These are phyloP conservation scores for Agelaius phoeniceus DNA, from an alignment of 2,113 vertebrate genomes.

Conservation along the genomic window DNA sequence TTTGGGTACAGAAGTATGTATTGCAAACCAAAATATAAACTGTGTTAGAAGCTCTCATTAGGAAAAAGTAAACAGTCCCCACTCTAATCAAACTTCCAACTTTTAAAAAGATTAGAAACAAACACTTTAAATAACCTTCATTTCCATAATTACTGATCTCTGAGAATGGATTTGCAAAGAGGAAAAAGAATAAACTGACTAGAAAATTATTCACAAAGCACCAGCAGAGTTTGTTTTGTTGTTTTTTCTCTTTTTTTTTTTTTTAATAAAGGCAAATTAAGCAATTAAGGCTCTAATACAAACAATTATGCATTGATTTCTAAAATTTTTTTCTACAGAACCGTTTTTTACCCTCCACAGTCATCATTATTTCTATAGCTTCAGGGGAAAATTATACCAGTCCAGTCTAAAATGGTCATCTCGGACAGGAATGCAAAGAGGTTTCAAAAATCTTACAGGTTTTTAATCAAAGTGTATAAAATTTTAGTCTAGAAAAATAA, in stretches of 20 bases:
- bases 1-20: not conserved
- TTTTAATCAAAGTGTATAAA: conserved; percentile 73
- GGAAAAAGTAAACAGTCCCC: not conserved
- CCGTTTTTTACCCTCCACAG: not conserved
- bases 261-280: conserved; percentile 64
- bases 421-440: conserved; percentile 16
- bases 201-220: conserved; percentile 61
- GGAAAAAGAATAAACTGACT: not conserved
- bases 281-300: conserved; percentile 47
- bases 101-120: not conserved
- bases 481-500: conserved; percentile 79
- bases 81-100: not conserved
- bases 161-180: not conserved
- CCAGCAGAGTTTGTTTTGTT: not conserved
- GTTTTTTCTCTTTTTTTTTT: not conserved
- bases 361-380: not conserved
- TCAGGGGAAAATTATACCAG: not conserved
- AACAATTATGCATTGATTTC: conserved; percentile 41
- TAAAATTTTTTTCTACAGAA: conserved; percentile 11
- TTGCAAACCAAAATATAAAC: not conserved
- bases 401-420: conserved; percentile 5
- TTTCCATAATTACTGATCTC: conserved; percentile 7
- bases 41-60: not conserved
- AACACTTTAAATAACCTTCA: conserved; percentile 8
- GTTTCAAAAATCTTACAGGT: conserved; percentile 22